A percentile compares a stretch with the other conserved stretches of the same genome.
Conservation (phyloP, 2,797 vertebrate species). For the Molossus molossus region DNA sequence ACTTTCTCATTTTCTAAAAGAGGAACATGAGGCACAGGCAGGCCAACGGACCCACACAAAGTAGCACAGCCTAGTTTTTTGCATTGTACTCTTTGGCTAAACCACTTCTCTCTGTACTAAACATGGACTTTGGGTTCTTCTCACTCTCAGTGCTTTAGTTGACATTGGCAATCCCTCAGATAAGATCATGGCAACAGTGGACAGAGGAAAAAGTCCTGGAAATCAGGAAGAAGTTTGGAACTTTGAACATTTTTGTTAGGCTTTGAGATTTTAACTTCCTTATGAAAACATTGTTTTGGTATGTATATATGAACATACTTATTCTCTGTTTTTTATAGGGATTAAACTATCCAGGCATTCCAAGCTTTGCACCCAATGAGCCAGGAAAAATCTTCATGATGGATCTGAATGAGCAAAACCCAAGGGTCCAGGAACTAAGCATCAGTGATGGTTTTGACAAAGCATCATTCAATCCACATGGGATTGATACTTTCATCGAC, state of each 20-base stretch:
- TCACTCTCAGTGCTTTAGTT: not conserved
- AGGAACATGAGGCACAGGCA: not conserved
- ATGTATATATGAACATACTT: not conserved
- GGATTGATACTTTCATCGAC: constrained; percentile 92
- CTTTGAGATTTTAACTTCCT: constrained; percentile 65
- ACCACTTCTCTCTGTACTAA: not conserved
- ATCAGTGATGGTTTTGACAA: constrained; percentile 93
- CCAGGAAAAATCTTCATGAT: constrained; percentile 93
- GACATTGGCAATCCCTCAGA: not conserved
- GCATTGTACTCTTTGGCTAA: not conserved
- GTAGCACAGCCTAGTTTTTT: not conserved
- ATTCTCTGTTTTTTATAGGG: constrained; percentile 89
- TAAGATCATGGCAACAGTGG: not conserved
- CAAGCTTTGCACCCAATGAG: constrained; percentile 87
- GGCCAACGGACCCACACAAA: not conserved
- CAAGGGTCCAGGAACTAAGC: constrained; percentile 89
- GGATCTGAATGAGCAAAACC: constrained; percentile 91
- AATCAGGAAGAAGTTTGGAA: constrained; percentile 36
- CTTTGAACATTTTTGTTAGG: constrained; percentile 50
- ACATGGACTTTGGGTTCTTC: not conserved
- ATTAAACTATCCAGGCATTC: constrained; percentile 91
- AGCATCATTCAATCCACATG: constrained; percentile 94
- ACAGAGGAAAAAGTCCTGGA: not conserved
- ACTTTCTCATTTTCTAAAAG: not conserved
- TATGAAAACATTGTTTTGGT: constrained; percentile 59